Evolutionary conservation across 1,140 invertebrate genomes (phyloP), one percentile per base, ranked within the genome.

Genomic region (Euwallacea fornicatus): DNA sequence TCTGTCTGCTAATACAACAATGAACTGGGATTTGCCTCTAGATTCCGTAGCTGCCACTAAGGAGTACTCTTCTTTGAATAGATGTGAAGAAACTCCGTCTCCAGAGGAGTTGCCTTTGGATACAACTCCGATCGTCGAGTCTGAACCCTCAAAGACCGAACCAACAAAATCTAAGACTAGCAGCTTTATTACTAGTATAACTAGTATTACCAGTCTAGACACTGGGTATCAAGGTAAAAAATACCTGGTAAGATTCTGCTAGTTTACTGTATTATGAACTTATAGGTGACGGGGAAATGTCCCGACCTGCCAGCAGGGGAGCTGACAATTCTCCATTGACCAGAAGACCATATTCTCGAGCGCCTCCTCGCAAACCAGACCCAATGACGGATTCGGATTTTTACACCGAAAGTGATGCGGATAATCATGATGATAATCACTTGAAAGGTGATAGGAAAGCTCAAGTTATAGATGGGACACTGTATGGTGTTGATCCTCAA

Each of bases 341-440:
- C 7, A 76, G 77, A 70, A 81, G 80, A 54, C 81, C 83, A 41
- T 71, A 76, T 43, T 75, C 76, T 7, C 56, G 75, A 59, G 77
- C 76, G 7, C 81, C 74, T 70, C 76, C 88, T 75, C 77, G 89
- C 74, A 84, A 89, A 43, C 87, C 88, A 67, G 91, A 93, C 82
- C 90, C 91, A 0, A 93, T 94, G 91, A 94, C 92, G 0, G 92
- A 94, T 81, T 94, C 92, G 0, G 93, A 94, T 79, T 94, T 94
- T 79, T 94, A 93, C 77, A 94, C 92, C 7, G 93, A 94, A 83
- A 92, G 90, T 75, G 92, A 94, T 82, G 91, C 91, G 0, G 92
- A 94, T 79, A 88, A 87, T 2, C 86, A 90, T 79, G 91, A 93
- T 70, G 90, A 93, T 21, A 83, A 89, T 80, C 82, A 89, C 78